A percentile compares a stretch with the other conserved stretches of the same genome.
Conservation (phyloP, 2,113 vertebrate species). For the human region GRCh38 chr2:110649001-110649500, state of each 20-base stretch:
- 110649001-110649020: background rate
- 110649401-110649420: constrained; percentile 25
- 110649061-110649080: background rate
- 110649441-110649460: constrained; percentile 9
- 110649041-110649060: background rate
- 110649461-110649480: background rate
- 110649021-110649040: background rate
- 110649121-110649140: background rate
- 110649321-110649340: constrained; percentile 82
- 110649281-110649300: constrained; percentile 85
- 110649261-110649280: constrained; percentile 84
- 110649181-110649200: background rate
- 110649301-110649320: constrained; percentile 86
- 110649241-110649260: constrained; percentile 87
- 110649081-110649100: background rate
- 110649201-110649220: background rate
- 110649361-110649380: constrained; percentile 84
- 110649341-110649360: constrained; percentile 92
- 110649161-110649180: background rate
- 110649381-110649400: constrained; percentile 6
- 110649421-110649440: background rate
- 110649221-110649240: constrained; percentile 86
- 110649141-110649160: background rate
- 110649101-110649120: background rate
- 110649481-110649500: constrained; percentile 26